Evolutionary conservation across 2,797 vertebrate genomes (phyloP), one percentile per base, ranked within the genome.

Genomic region (Choloepus didactylus): DNA sequence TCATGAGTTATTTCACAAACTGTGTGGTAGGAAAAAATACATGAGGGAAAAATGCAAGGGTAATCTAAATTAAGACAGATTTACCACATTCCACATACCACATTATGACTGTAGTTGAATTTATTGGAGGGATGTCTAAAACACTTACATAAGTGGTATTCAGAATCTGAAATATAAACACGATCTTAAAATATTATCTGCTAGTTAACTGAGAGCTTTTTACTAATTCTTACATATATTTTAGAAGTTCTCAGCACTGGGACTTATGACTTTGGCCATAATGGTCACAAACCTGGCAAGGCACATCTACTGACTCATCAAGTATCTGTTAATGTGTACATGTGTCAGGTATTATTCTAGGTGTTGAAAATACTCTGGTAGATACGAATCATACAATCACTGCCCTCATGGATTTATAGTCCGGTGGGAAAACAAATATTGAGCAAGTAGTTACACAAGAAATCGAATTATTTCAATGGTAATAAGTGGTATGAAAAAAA

Each of bases 1-100:
- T 85, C 23, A 85, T 60, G 41, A 85, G 6, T 92, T 89, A 54
- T 56, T 88, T 93, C 21, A 89, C 27, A 81, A 89, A 89, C 54
- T 77, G 44, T 72, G 38, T 67, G 18, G 1, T 54, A 7, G 27
- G 15, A 38, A 60, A 89, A 80, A 81, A 41, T 12, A 60, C n/a
- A 49, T 21, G 31, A 76, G 16, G 27, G 49, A 38, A 82, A 92
- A 82, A 90, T 76, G 27, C 62, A 70, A 27, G 12, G 49, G 29
- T 75, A 16, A 94, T 88, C 54, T 59, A 41, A 80, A 73, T 1
- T 76, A 73, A 76, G 72, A 87, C 9, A 86, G 41, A 86, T 64
- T 70, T 69, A 44, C 46, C 6, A n/a, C 19, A 44, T 90, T 83
- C 86, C 29, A 44, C 29, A 70, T 3, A 70, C 11, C 27, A 59